Evolutionary conservation across 2,113 vertebrate genomes (phyloP).

Genomic region (Hirundichthys speculiger): DNA sequence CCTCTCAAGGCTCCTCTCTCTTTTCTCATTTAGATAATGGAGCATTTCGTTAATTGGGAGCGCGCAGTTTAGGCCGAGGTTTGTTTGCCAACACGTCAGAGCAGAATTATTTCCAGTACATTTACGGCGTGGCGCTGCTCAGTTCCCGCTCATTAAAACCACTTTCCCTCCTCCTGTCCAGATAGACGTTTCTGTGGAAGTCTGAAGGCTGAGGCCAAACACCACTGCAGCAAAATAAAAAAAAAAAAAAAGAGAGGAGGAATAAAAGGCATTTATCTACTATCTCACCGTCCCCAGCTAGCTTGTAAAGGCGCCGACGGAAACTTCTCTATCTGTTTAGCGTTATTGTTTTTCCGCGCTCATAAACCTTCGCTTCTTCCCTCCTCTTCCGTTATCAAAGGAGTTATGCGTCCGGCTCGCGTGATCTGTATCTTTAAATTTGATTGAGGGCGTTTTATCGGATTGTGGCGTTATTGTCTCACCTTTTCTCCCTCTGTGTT

Average conservation of each 20-base stretch:
- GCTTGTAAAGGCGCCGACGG: constrained; percentile 66
- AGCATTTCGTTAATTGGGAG: constrained; percentile 75
- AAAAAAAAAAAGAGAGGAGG: constrained; percentile 9
- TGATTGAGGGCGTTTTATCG: constrained; percentile 79
- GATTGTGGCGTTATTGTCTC: constrained; percentile 74
- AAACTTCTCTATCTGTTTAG: constrained; percentile 75
- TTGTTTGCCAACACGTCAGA: constrained; percentile 77
- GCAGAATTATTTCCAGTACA: constrained; percentile 72
- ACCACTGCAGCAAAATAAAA: constrained; percentile 30
- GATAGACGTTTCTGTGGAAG: constrained; percentile 40
- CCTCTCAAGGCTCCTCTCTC: constrained; percentile 39
- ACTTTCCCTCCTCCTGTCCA: constrained; percentile 43
- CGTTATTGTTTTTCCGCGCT: constrained; percentile 74
- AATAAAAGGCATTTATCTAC: constrained; percentile 70
- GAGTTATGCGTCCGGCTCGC: constrained; percentile 60
- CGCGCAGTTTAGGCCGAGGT: constrained; percentile 60
- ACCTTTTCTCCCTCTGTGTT: constrained; percentile 61
- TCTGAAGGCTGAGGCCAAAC: constrained; percentile 55
- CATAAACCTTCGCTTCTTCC: constrained; percentile 55
- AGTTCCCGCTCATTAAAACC: constrained; percentile 66
- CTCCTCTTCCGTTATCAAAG: constrained; percentile 43
- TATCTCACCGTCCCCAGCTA: constrained; percentile 55
- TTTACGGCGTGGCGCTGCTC: constrained; percentile 66
- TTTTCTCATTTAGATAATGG: constrained; percentile 77
- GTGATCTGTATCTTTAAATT: constrained; percentile 74